These are phyloP conservation scores for Leptodactylus fallax DNA, from an alignment of 2,797 vertebrate genomes.

Conservation along the genomic window DNA sequence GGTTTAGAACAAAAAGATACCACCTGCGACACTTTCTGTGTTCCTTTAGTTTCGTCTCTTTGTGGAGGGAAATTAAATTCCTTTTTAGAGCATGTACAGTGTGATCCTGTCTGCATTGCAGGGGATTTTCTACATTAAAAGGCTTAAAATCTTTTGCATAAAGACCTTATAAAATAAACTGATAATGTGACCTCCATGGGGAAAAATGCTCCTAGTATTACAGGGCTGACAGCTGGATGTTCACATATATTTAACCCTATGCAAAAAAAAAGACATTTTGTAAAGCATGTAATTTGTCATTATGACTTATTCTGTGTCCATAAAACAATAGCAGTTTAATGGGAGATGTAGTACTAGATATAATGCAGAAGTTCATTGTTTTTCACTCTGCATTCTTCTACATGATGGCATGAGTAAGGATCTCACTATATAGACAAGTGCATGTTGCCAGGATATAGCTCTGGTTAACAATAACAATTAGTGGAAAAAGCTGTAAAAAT, in stretches of 20 bases:
- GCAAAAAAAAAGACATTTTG: not conserved
- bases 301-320: not conserved
- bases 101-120: conserved; percentile 51
- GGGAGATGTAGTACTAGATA: not conserved
- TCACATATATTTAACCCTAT: conserved; percentile 59
- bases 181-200: conserved; percentile 63
- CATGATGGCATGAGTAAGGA: not conserved
- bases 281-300: no score
- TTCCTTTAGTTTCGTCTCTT: conserved; percentile 42
- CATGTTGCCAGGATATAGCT: conserved; percentile 24
- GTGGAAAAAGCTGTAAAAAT: conserved; percentile 26
- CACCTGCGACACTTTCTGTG: conserved; percentile 57
- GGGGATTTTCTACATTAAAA: conserved; percentile 62
- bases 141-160: conserved; percentile 57
- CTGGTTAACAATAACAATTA: not conserved
- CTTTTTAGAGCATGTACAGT: conserved; percentile 57
- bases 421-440: not conserved
- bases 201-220: no score
- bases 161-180: conserved; percentile 61
- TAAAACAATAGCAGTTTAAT: no score
- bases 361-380: not conserved
- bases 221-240: conserved; percentile 61
- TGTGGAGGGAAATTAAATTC: conserved; percentile 50
- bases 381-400: not conserved
- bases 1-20: conserved; percentile 50